These are phyloP conservation scores for Guaruba guarouba DNA, from an alignment of 2,113 vertebrate genomes.

Conservation along the genomic window DNA sequence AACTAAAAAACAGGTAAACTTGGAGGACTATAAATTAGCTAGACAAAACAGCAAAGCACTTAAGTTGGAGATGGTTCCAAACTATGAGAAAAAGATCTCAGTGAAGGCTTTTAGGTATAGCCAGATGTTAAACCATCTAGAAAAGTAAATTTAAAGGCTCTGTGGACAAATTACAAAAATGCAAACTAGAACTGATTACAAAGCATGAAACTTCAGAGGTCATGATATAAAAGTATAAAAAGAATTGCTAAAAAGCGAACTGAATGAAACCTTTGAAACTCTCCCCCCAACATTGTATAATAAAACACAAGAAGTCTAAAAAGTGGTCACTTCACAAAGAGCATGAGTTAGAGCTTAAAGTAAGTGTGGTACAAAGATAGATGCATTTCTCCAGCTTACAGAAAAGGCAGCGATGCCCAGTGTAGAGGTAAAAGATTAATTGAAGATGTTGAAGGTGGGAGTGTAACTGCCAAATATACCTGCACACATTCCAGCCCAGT, in stretches of 20 bases:
- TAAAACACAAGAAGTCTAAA: not conserved
- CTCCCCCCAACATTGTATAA: not conserved
- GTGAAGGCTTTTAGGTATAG: not conserved
- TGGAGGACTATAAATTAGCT: not conserved
- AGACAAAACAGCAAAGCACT: not conserved
- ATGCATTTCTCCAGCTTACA: not conserved
- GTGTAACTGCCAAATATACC: not conserved
- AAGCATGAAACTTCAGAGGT: not conserved
- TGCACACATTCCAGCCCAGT: not conserved
- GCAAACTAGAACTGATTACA: not conserved
- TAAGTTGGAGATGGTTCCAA: not conserved
- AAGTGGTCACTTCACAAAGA: not conserved
- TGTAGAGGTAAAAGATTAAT: constrained; percentile 3
- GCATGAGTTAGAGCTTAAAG: not conserved
- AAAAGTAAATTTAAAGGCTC: not conserved
- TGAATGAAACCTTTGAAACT: not conserved
- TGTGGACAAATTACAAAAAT: not conserved
- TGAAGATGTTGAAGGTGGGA: not conserved
- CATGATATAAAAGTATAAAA: not conserved
- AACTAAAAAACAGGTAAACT: not conserved
- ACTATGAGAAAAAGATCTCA: not conserved
- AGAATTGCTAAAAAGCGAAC: not conserved
- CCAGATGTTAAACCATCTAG: not conserved
- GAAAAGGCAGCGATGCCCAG: not conserved
- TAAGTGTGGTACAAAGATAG: not conserved